Evolutionary conservation across 2,113 vertebrate genomes (phyloP).

Genomic region (Lynx canadensis): DNA sequence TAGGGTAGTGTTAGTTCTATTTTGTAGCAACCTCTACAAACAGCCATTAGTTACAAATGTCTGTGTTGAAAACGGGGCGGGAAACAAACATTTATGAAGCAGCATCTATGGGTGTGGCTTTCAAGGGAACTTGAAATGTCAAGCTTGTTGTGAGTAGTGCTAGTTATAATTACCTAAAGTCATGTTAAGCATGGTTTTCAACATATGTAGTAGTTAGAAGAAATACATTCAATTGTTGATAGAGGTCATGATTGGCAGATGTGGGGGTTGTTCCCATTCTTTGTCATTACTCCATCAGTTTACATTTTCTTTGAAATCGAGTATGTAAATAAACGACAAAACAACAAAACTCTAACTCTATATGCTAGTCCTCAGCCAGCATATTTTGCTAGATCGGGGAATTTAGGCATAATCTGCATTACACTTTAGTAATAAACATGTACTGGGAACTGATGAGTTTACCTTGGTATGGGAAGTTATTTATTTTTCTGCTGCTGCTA

Average conservation of each 20-base stretch:
- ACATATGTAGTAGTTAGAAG: background rate
- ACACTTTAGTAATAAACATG: background rate
- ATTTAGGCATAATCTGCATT: background rate
- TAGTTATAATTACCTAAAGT: background rate
- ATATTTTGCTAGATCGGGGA: background rate
- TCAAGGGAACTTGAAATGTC: background rate
- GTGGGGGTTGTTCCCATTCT: background rate
- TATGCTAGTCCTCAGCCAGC: background rate
- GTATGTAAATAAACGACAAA: background rate
- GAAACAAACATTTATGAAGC: background rate
- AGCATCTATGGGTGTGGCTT: background rate
- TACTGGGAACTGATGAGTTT: background rate
- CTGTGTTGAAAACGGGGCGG: background rate
- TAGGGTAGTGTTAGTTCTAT: background rate
- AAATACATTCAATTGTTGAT: background rate
- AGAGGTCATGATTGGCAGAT: background rate
- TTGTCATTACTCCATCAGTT: background rate
- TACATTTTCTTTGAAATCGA: background rate
- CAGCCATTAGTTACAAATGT: background rate
- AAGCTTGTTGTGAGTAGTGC: fast-evolving
- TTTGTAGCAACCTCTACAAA: background rate
- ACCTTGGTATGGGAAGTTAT: background rate
- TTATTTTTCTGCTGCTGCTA: background rate
- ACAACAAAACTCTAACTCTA: background rate
- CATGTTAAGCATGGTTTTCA: background rate